Conservation (phyloP, 2,113 vertebrate species). For the Hydropotes inermis region DNA sequence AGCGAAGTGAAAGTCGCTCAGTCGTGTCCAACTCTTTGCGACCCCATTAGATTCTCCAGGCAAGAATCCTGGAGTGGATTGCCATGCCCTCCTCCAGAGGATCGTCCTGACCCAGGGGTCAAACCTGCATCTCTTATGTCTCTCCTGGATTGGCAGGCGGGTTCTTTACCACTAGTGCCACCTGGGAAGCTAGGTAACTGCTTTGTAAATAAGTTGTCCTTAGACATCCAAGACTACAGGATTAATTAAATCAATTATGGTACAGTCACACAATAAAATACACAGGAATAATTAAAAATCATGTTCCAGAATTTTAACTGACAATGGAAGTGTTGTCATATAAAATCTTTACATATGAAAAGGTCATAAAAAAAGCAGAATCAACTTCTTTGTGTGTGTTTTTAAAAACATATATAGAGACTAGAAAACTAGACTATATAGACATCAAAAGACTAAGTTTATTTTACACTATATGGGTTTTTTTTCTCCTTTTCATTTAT, state of each 20-base stretch:
- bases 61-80: not conserved
- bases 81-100: not conserved
- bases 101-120: not conserved
- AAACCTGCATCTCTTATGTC: not conserved
- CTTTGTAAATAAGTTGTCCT: not conserved
- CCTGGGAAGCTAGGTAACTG: not conserved
- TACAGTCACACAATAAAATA: slow-evolving; percentile 6
- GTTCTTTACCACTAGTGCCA: not conserved
- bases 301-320: not conserved
- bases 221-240: not conserved
- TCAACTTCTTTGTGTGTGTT: not conserved
- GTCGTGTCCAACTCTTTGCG: not conserved
- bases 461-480: not conserved
- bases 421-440: not conserved
- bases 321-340: not conserved
- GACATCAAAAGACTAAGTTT: not conserved
- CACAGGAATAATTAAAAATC: slow-evolving; percentile 19
- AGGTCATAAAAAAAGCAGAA: not conserved
- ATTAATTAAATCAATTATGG: slow-evolving; percentile 19
- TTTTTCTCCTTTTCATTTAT: not conserved
- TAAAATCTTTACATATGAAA: not conserved
- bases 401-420: not conserved
- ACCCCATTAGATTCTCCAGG: not conserved
- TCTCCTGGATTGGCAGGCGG: not conserved
- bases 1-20: not conserved